Evolutionary conservation across 2,888 invertebrate genomes (phyloP), one percentile per base, ranked within the genome.

Genomic region (Apodemia hepburni): DNA sequence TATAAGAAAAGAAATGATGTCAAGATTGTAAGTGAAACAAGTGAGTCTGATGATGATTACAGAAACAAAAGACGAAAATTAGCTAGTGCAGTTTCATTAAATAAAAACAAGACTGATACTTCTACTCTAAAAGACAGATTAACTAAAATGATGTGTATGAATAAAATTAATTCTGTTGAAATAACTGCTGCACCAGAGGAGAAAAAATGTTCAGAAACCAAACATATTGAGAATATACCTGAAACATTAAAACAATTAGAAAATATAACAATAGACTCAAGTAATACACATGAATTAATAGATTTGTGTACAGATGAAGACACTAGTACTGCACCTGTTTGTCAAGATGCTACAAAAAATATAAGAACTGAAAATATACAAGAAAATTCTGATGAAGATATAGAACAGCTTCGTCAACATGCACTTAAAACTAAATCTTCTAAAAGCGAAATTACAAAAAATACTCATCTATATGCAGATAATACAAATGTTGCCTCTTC

Each of bases 11-110:
- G 79, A 72, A 22, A 74, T 60, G 70, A 68, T 61, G 61, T 74
- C 7, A 79, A 79, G 72, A 66, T 77, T 61, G 64, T 81, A 15
- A 78, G 74, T 71, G 85, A 85, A 67, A 78, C 83, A 35, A 90
- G 89, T 76, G 90, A 87, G 68, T 86, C 88, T 59, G 88, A 87
- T 69, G 86, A 72, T 66, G 89, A 90, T 73, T 86, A 86, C 62
- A 82, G 78, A 73, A 84, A 83, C 70, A 88, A 86, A 75, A 77
- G 90, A 70, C 80, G 84, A 68, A 92, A 92, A 76, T 75, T 94
- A 66, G 92, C 92, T 67, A 84, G 93, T 76, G 93, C 93, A 61
- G 91, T 93, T 47, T 77, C 82, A 57, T 83, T 93, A n/a, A 79
- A 78, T 66, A 83, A 76, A 68, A 66, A 67, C 8, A 85, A 80